Conservation (phyloP, 2,797 vertebrate genomes). For the Enteromius argenteus region DNA sequence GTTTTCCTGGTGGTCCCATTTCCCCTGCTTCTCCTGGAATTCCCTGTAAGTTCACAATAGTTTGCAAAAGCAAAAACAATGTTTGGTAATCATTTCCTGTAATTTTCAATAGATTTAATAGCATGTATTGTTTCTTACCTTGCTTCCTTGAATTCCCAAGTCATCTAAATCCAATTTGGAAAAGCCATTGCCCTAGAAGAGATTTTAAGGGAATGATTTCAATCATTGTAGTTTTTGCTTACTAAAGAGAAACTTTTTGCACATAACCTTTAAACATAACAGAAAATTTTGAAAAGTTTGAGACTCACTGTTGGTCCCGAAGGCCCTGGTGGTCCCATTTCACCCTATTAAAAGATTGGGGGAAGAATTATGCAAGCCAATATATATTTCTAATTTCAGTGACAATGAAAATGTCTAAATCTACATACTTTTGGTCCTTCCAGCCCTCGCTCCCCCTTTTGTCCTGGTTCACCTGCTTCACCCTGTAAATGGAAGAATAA, state of each 20-base stretch:
- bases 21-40: conserved; percentile 58
- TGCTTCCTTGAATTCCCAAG: conserved; percentile 58
- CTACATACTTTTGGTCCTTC: conserved; percentile 66
- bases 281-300: background rate
- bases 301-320: conserved; percentile 61
- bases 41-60: conserved; percentile 55
- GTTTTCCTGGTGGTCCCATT: conserved; percentile 58
- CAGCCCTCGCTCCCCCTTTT: conserved; percentile 65
- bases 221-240: background rate
- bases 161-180: conserved; percentile 54
- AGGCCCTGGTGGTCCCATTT: conserved; percentile 60
- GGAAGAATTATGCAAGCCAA: background rate
- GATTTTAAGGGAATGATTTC: background rate
- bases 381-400: background rate
- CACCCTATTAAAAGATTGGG: conserved; percentile 55
- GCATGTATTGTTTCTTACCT: conserved; percentile 51
- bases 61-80: conserved; percentile 1
- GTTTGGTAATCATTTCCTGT: background rate
- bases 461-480: conserved; percentile 61
- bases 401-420: background rate
- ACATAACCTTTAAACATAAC: background rate
- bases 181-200: conserved; percentile 58
- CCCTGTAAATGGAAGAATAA: conserved; percentile 59
- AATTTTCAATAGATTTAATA: background rate
- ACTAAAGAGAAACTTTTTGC: background rate